A percentile compares a stretch with the other conserved stretches of the same genome.
These are phyloP conservation scores for Bergia puertoricense DNA, from an alignment of 92 coral and sea anemone species.

Conservation along the genomic window DNA sequence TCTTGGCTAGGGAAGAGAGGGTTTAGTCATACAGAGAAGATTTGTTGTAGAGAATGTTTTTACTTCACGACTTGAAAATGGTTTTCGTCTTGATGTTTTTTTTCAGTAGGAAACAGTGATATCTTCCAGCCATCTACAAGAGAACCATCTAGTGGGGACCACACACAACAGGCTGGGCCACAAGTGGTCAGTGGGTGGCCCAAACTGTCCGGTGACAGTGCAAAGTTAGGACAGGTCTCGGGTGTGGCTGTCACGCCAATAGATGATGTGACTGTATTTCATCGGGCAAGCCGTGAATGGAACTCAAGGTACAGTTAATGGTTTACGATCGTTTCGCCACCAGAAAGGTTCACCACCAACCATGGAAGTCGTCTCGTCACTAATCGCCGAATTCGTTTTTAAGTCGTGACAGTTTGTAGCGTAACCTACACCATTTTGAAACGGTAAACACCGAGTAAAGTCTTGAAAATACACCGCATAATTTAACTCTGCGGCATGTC, in stretches of 20 bases:
- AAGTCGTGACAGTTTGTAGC: no score
- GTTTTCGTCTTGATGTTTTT: neutral
- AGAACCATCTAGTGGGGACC: neutral
- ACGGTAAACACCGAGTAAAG: no score
- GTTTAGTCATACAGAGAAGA: no score
- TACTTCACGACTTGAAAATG: neutral
- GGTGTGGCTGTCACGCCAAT: constrained; percentile 80
- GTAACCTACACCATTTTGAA: no score
- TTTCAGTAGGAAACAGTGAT: neutral
- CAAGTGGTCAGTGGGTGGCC: constrained; percentile 85
- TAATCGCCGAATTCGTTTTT: no score
- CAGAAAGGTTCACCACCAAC: no score
- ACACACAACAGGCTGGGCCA: constrained; percentile 26
- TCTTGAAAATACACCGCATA: no score
- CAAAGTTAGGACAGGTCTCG: constrained; percentile 84
- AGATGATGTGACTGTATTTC: constrained; percentile 81
- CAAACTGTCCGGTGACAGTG: constrained; percentile 45
- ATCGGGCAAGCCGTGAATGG: constrained; percentile 89
- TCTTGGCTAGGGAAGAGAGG: no score
- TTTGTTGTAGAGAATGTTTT: neutral
- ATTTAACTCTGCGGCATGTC: no score
- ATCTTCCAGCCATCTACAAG: neutral
- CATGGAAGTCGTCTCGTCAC: no score
- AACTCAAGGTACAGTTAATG: constrained; percentile 40
- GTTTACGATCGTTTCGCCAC: no score